Evolutionary conservation across 2,797 vertebrate genomes (phyloP).

Genomic region (Smutsia gigantea): DNA sequence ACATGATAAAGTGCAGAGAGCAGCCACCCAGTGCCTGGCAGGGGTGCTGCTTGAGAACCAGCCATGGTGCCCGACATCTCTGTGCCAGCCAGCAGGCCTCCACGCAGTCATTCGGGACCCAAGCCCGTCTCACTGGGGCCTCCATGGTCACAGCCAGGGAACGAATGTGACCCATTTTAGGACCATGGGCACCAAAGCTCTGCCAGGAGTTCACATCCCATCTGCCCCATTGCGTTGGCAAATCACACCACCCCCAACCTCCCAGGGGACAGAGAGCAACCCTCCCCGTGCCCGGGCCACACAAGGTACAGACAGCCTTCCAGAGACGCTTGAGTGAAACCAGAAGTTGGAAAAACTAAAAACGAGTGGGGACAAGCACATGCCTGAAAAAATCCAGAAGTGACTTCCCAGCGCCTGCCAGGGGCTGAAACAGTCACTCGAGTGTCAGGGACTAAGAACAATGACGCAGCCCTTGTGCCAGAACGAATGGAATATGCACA

Average conservation of each 20-base stretch:
- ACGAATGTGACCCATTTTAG: accelerated
- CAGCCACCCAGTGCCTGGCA: accelerated
- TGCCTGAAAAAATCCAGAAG: too few species aligned
- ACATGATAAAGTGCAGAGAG: accelerated
- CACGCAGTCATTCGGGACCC: neutral
- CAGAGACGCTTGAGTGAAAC: too few species aligned
- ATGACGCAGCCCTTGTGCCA: too few species aligned
- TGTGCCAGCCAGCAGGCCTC: neutral
- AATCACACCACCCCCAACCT: neutral
- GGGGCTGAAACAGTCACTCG: too few species aligned
- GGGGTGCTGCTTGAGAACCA: accelerated
- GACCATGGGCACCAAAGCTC: neutral
- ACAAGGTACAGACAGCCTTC: neutral
- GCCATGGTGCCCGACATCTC: neutral
- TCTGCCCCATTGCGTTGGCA: neutral
- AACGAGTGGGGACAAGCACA: too few species aligned
- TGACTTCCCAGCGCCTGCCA: too few species aligned
- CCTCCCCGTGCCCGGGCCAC: neutral
- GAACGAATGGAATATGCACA: too few species aligned
- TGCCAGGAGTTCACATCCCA: neutral
- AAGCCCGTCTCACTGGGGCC: neutral
- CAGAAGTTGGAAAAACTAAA: neutral
- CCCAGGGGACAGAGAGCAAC: too few species aligned
- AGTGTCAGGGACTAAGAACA: too few species aligned
- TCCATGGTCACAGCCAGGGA: too few species aligned